Base-by-base conservation (phyloP, 2,113 vertebrate genomes). In the Gobius niger region DNA sequence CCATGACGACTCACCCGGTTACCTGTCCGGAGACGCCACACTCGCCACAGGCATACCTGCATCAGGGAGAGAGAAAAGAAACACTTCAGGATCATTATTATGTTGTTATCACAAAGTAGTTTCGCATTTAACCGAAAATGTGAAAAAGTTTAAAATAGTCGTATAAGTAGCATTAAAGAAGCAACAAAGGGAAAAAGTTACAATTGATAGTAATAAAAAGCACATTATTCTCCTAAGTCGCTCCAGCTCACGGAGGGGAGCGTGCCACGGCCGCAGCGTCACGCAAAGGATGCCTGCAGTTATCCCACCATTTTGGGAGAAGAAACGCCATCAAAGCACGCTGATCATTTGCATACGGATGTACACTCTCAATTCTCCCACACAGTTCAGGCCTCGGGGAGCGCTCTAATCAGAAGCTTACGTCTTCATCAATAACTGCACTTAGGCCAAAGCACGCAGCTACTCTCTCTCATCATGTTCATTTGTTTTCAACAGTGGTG, bases 1-100 rank as follows among this genome's bases (percentile, higher is more conserved):
- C 88, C 93, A 93, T 93, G 87, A 84, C 88, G 78, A 83, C 91
- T 71, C 89, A 84, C 86, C 87, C 77, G 77, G 90, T 93, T 94
- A 93, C 90, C 91, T 91, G 91, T 91, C 88, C 75, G 89, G 81
- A 72, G 83, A 84, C 81, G 34, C 71, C 7, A 67, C 63, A 78
- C 75, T 62, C 75, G 67, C 88, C 82, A 82, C 81, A 90, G 88
- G 87, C 93, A 93, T 93, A 89, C 92, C 93, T 93, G 74, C 24
- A 4, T 34, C 24, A 54, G 1, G n/a, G 2, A 72, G 5, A 68
- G 12, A 75, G 46, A 57, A 54, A 69, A 16, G 74, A 41, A 69
- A 76, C 0, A 68, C 68, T 46, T 79, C 9, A 75, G 18, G 4
- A 2, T 1, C 4, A 63, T 65, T 40, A 34, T 34, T 34, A 34